Evolutionary conservation across 2,888 invertebrate genomes (phyloP).

Genomic region (Stenodera caucasica): DNA sequence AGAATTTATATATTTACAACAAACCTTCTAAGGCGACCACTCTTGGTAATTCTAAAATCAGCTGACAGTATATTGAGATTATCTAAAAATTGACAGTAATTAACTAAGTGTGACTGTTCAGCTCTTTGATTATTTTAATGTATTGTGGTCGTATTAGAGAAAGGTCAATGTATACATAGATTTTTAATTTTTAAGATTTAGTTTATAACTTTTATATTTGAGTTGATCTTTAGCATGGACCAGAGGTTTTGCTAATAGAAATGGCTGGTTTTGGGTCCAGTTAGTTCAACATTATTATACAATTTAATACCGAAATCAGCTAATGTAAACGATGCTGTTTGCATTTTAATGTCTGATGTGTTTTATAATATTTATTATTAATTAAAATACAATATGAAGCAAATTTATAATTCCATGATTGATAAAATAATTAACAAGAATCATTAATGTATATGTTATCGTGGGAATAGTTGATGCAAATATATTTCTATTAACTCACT

Average conservation of each 20-base stretch:
- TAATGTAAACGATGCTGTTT: conserved; percentile 28
- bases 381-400: neutral
- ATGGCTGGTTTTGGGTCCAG: conserved; percentile 48
- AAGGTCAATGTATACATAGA: conserved; percentile 6
- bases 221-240: conserved; percentile 40
- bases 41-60: no score
- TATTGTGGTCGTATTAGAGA: no score
- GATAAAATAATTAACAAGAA: neutral
- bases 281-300: conserved; percentile 41
- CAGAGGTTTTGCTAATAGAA: conserved; percentile 41
- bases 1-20: conserved; percentile 13
- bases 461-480: neutral
- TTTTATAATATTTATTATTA: conserved; percentile 19
- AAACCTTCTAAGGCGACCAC: conserved; percentile 11
- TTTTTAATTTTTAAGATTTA: conserved; percentile 21
- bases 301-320: conserved; percentile 30
- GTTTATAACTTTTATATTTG: conserved; percentile 23
- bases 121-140: no score
- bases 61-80: no score
- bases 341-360: conserved; percentile 30
- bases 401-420: neutral
- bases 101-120: no score
- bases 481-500: neutral
- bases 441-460: neutral
- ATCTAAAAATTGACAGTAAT: no score